Percentiles rank a stretch among this genome's conserved stretches.
Evolutionary conservation across 2,888 invertebrate genomes (phyloP).

Genomic region (Nycteola revayana): DNA sequence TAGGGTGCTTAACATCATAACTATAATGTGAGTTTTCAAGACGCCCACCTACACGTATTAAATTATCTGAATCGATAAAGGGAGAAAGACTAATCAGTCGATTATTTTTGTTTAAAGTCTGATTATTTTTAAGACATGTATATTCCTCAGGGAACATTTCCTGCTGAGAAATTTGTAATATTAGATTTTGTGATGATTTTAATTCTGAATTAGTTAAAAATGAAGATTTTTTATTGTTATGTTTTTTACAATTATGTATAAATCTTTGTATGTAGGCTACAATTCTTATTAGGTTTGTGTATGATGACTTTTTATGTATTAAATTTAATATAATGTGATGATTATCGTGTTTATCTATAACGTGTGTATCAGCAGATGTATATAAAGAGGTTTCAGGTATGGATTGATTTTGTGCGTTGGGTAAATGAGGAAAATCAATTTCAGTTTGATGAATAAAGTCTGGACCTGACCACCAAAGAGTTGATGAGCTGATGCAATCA

Average conservation of each 20-base stretch:
- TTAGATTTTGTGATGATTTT: background rate
- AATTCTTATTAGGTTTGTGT: too few species aligned
- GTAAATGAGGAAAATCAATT: constrained; percentile 4
- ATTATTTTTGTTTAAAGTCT: too few species aligned
- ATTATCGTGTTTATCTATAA: constrained; percentile 1
- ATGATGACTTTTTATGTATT: constrained; percentile 1
- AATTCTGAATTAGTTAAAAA: constrained; percentile 1
- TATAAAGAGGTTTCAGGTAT: background rate
- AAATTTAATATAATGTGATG: background rate
- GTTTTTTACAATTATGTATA: too few species aligned
- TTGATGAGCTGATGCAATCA: constrained; percentile 12
- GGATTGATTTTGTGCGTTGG: background rate
- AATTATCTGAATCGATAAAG: constrained; percentile 14
- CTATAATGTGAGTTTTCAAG: too few species aligned
- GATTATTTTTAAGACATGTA: too few species aligned
- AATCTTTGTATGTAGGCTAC: too few species aligned
- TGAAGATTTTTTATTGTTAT: too few species aligned
- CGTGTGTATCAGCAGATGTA: background rate
- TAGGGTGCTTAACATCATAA: too few species aligned
- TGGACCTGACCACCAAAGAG: constrained; percentile 27
- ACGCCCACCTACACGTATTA: too few species aligned
- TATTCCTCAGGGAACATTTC: constrained; percentile 11
- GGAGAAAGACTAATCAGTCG: too few species aligned
- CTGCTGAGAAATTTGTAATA: constrained; percentile 4
- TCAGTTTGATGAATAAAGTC: constrained; percentile 2